Percentiles rank a stretch among this genome's conserved stretches.
phyloP scores from a whole-genome alignment of 64 coral and sea anemone genomes.

The Cladopsammia gracilis region DNA sequence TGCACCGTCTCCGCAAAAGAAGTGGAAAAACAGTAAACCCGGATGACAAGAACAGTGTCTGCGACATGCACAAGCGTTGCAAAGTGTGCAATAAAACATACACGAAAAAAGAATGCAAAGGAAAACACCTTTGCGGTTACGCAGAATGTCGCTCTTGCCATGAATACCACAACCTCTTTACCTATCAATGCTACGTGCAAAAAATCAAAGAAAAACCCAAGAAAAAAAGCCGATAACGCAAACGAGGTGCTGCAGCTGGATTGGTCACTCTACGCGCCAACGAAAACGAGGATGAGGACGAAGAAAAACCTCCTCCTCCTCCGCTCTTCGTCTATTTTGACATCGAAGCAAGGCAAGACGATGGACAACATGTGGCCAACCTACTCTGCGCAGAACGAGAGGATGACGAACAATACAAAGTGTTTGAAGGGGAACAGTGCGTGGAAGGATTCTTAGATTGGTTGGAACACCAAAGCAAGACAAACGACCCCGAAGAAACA shows the following conservation, averaged over 20 bases:
- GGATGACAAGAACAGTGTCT: background rate
- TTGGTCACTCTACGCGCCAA: no score
- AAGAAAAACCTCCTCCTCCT: no score
- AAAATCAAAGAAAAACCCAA: no score
- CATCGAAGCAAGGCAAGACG: background rate
- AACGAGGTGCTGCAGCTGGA: no score
- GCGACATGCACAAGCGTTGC: background rate
- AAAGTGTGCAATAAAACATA: no score
- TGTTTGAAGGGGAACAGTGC: background rate
- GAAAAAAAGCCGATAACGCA: no score
- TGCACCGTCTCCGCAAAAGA: background rate
- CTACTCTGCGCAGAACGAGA: background rate
- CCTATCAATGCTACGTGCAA: no score
- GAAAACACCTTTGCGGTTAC: no score
- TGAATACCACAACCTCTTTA: no score
- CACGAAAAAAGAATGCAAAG: no score
- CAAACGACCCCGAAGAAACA: background rate
- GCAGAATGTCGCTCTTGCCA: no score
- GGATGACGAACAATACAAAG: background rate
- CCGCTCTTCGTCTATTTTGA: background rate
- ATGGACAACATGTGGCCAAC: background rate
- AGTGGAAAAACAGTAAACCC: no score
- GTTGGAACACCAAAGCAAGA: background rate
- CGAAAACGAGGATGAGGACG: background rate
- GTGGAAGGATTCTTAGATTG: background rate